A percentile compares a stretch with the other conserved stretches of the same genome.
Evolutionary conservation across 2,113 vertebrate species (phyloP).

Genomic region (Microtus oregoni): DNA sequence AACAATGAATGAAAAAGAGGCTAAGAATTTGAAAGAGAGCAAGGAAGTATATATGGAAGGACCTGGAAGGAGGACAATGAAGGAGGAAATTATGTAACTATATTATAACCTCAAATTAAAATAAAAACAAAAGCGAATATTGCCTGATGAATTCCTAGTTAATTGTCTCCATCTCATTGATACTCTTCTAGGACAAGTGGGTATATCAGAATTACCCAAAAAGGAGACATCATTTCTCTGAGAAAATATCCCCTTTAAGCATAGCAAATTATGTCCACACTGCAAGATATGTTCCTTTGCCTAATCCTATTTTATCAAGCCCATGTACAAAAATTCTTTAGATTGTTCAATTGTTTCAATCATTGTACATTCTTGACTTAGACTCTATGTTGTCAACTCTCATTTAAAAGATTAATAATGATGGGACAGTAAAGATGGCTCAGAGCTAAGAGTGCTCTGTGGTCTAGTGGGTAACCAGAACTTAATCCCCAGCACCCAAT

Average conservation of each 20-base stretch:
- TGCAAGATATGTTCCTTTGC: constrained; percentile 91
- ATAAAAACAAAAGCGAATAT: not conserved
- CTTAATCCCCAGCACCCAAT: not conserved
- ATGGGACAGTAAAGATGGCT: not conserved
- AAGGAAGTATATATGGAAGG: no score
- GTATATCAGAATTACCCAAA: constrained; percentile 86
- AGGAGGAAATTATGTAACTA: not conserved
- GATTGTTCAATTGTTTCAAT: constrained; percentile 83
- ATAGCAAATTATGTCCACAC: constrained; percentile 93
- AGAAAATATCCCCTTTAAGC: constrained; percentile 91
- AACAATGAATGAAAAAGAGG: no score
- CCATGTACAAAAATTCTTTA: constrained; percentile 88
- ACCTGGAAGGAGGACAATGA: not conserved
- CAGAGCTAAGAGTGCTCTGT: not conserved
- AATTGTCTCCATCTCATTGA: constrained; percentile 88
- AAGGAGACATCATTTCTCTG: constrained; percentile 90
- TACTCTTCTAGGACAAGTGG: constrained; percentile 90
- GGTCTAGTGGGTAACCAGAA: not conserved
- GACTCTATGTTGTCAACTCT: constrained; percentile 91
- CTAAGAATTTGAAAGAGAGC: no score
- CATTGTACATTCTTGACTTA: constrained; percentile 83
- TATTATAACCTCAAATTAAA: not conserved
- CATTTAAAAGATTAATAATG: constrained; percentile 88
- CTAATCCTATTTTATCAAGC: constrained; percentile 84
- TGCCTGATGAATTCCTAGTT: constrained; percentile 74